A percentile compares a stretch with the other conserved stretches of the same genome.
phyloP scores from a whole-genome alignment of 2,797 vertebrate genomes.

The Anas georgica region DNA sequence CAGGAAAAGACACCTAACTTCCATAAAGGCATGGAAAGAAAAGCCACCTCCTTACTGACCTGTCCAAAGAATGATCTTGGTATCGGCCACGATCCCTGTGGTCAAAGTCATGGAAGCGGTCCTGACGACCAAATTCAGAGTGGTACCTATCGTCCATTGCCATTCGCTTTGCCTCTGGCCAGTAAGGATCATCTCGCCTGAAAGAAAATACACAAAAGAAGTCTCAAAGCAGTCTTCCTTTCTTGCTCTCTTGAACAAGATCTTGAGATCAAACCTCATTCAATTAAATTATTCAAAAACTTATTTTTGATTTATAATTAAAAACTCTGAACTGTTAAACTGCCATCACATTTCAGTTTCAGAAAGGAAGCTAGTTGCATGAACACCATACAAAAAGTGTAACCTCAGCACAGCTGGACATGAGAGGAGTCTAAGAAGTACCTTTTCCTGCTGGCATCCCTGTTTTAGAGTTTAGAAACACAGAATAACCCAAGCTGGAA shows the following conservation, averaged over 20 bases:
- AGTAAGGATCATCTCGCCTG: constrained; percentile 88
- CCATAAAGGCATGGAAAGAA: neutral
- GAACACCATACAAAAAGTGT: neutral
- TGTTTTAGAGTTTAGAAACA: neutral
- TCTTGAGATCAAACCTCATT: neutral
- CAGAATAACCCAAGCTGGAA: neutral
- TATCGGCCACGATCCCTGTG: constrained; percentile 90
- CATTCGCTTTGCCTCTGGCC: constrained; percentile 88
- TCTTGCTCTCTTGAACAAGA: neutral
- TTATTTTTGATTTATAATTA: neutral
- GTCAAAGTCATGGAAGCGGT: constrained; percentile 92
- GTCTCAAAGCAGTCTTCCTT: accelerated
- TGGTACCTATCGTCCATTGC: constrained; percentile 87
- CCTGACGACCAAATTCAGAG: constrained; percentile 86
- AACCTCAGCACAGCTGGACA: accelerated
- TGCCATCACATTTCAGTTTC: neutral
- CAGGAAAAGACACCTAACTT: neutral
- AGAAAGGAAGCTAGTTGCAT: neutral
- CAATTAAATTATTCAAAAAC: neutral
- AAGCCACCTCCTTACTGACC: constrained; percentile 62
- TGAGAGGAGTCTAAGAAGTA: neutral
- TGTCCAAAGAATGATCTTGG: constrained; percentile 86
- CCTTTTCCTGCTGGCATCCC: neutral
- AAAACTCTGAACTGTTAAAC: neutral
- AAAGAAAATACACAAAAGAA: accelerated